Conservation (phyloP, 2,113 vertebrate genomes). For the Dolichallabes microphthalmus region DNA sequence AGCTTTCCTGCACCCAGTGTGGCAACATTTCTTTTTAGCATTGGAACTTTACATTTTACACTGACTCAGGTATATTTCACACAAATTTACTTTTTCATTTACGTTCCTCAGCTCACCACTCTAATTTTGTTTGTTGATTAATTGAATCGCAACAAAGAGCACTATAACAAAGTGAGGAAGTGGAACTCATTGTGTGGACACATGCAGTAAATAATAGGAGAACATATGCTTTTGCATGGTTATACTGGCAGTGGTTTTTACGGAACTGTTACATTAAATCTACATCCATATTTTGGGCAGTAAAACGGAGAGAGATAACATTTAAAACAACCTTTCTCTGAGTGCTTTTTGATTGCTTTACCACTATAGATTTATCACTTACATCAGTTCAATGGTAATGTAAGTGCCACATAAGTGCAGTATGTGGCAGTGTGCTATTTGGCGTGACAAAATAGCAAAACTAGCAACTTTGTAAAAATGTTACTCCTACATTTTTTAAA, state of each 20-base stretch:
- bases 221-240: neutral
- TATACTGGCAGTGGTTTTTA: neutral
- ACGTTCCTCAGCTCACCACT: neutral
- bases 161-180: conserved; percentile 1
- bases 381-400: conserved; percentile 17
- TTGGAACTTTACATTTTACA: neutral
- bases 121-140: neutral
- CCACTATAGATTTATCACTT: conserved; percentile 50
- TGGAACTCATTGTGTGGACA: conserved; percentile 14
- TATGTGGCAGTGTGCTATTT: conserved; percentile 1
- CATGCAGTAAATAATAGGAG: conserved; percentile 37
- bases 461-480: neutral
- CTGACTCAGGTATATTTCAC: neutral
- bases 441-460: conserved; percentile 23
- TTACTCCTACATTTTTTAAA: neutral
- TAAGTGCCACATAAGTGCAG: no score
- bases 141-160: conserved; percentile 4
- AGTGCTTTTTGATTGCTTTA: conserved; percentile 42
- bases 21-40: neutral
- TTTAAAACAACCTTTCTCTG: neutral
- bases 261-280: neutral
- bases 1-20: neutral
- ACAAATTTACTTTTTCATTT: conserved; percentile 1
- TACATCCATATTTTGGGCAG: conserved; percentile 35
- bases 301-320: conserved; percentile 30